Conservation (phyloP, 2,113 vertebrate genomes). For the Cephalopholis sonnerati region DNA sequence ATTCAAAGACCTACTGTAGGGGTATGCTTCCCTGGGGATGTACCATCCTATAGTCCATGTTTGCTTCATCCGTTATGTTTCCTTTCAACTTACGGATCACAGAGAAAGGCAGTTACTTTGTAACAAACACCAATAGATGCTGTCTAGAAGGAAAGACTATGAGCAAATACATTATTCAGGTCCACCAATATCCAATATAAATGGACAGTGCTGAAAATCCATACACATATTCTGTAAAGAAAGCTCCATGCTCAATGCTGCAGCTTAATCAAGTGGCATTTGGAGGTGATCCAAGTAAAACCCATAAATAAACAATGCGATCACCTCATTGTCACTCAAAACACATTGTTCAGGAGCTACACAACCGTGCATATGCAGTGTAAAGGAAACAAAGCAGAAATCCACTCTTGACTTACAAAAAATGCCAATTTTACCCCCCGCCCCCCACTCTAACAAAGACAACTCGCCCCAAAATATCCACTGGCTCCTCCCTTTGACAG, state of each 20-base stretch:
- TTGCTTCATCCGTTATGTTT: constrained; percentile 6
- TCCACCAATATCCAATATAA: constrained; percentile 16
- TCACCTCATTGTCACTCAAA: constrained; percentile 34
- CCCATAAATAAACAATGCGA: constrained; percentile 53
- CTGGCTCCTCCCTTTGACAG: constrained; percentile 35
- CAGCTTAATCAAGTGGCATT: constrained; percentile 29
- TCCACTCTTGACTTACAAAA: constrained; percentile 35
- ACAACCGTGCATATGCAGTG: neutral
- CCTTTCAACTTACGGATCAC: constrained; percentile 11
- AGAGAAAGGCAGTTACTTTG: neutral
- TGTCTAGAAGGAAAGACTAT: neutral
- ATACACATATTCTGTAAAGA: neutral
- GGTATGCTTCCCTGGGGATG: constrained; percentile 21
- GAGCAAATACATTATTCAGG: constrained; percentile 41
- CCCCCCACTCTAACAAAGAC: neutral
- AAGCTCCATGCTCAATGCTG: neutral
- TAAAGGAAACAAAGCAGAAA: neutral
- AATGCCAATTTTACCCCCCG: constrained; percentile 22
- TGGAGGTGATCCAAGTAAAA: constrained; percentile 50
- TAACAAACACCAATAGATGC: constrained; percentile 10
- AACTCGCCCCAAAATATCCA: constrained; percentile 3
- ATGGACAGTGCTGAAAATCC: constrained; percentile 25
- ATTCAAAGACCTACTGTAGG: constrained; percentile 21
- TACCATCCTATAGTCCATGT: constrained; percentile 22
- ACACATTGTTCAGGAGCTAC: constrained; percentile 8